phyloP scores from a whole-genome alignment of 2,113 vertebrate genomes.

The Pangasianodon gigas region DNA sequence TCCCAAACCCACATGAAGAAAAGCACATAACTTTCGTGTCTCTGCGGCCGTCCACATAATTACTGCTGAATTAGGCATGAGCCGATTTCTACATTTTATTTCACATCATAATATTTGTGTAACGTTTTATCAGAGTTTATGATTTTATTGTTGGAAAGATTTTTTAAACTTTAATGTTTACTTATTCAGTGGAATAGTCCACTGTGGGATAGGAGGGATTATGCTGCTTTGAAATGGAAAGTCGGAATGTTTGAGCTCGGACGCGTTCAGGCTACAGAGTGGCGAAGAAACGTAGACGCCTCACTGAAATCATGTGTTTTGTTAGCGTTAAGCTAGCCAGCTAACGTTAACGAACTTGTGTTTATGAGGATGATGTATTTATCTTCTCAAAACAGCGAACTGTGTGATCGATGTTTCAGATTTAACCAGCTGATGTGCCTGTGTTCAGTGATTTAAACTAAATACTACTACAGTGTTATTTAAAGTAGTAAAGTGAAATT shows the following conservation, averaged over 20 bases:
- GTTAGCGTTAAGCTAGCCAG: neutral
- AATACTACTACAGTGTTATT: neutral
- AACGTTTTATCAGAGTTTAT: slow-evolving; percentile 6
- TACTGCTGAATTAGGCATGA: slow-evolving; percentile 55
- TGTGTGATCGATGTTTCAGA: neutral
- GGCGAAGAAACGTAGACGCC: too few species aligned
- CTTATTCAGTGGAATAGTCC: neutral
- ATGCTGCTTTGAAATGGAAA: neutral
- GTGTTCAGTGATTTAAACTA: neutral
- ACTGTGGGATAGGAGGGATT: neutral
- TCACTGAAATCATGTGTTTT: neutral
- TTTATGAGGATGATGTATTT: neutral
- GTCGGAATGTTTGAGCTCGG: neutral
- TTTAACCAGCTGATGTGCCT: neutral
- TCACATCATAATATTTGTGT: slow-evolving; percentile 6
- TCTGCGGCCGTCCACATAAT: slow-evolving; percentile 60
- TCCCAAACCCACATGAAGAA: slow-evolving; percentile 29
- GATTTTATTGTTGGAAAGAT: slow-evolving; percentile 21
- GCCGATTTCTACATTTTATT: slow-evolving; percentile 6
- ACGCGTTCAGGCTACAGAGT: neutral
- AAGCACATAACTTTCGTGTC: slow-evolving; percentile 43
- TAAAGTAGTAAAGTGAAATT: too few species aligned
- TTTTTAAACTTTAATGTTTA: neutral
- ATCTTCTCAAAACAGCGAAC: neutral
- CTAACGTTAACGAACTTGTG: neutral